Base-by-base conservation (phyloP, 2,888 invertebrate species). In the Deladenus siricidicola region DNA sequence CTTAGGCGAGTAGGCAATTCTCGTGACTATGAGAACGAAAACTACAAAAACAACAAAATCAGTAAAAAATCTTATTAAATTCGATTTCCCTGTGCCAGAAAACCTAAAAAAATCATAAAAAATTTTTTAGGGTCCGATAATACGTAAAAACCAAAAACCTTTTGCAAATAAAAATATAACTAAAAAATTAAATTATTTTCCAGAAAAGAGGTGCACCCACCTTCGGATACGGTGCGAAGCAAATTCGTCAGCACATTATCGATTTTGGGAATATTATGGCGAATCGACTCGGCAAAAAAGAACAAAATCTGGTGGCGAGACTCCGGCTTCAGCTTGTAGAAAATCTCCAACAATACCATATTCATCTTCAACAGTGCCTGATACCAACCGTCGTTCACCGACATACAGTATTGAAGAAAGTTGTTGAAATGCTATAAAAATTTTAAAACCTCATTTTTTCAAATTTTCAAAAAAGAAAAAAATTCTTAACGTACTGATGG, bases 191-290 rank as follows among this genome's bases (percentile, higher is more conserved):
- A 48, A n/a, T n/a, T n/a, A n/a, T n/a, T n/a, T 34, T 34, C 39
- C 39, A 34, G 14, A 34, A 51, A 47, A 50, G 23, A 39, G 28
- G 21, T 51, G 17, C 6, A 28, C 51, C 8, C 48, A 65, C 66
- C 65, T 19, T 61, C 59, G 49, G 51, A 53, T 48, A 67, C 39
- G 1, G 63, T 63, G 23, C 70, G 57, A 19, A 68, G 60, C 8
- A 65, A 63, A 48, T 70, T 74, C 50, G 64, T 57, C 0, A 74
- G 39, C 0, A 69, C 70, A 48, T 68, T 70, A 50, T 74, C 74
- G 43, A 74, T 63, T 53, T 68, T 63, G 14, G 62, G 62, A 3
- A 70, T 65, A 43, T 65, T 70, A n/a, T 60, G 57, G 2, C 58
- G 55, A 44, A 74, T 63, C 4, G 67, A 66, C 48, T 71, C 67